Percentiles rank a stretch among this genome's conserved stretches.
Conservation (phyloP, 2,113 vertebrate species). For the Phaetusa simplex region DNA sequence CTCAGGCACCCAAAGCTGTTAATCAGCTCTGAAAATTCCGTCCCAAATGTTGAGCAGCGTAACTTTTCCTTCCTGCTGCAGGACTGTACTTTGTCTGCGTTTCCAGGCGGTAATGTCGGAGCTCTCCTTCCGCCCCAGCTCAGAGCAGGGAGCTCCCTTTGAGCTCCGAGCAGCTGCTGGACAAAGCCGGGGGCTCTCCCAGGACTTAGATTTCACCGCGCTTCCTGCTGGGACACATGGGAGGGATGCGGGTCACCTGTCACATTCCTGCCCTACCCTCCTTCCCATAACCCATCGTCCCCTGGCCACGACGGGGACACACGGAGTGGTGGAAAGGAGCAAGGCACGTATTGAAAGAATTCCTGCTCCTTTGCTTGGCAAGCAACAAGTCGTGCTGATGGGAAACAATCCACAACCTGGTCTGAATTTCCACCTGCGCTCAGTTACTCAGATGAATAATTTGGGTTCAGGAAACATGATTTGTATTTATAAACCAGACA, state of each 20-base stretch:
- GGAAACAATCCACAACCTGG: background rate
- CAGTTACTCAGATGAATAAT: background rate
- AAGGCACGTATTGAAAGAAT: background rate
- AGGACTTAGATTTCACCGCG: background rate
- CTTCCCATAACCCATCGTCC: background rate
- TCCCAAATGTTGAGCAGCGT: accelerated
- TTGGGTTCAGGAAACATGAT: background rate
- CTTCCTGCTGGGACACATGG: background rate
- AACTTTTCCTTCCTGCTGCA: background rate
- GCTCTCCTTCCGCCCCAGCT: background rate
- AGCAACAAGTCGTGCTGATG: background rate
- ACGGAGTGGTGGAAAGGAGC: background rate
- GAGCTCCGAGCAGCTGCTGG: background rate
- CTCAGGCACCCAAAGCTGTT: background rate
- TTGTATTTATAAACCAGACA: background rate
- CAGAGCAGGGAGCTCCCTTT: background rate
- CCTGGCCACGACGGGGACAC: background rate
- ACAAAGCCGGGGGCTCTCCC: background rate
- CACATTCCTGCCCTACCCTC: background rate
- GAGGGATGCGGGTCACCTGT: background rate
- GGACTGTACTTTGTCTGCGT: background rate
- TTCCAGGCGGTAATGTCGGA: background rate
- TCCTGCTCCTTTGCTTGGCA: background rate
- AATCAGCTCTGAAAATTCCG: background rate
- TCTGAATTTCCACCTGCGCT: background rate